A percentile compares a stretch with the other conserved stretches of the same genome.
These are phyloP conservation scores for Gasterosteus aculeatus DNA, from an alignment of 2,113 vertebrate species.

Conservation along the genomic window DNA sequence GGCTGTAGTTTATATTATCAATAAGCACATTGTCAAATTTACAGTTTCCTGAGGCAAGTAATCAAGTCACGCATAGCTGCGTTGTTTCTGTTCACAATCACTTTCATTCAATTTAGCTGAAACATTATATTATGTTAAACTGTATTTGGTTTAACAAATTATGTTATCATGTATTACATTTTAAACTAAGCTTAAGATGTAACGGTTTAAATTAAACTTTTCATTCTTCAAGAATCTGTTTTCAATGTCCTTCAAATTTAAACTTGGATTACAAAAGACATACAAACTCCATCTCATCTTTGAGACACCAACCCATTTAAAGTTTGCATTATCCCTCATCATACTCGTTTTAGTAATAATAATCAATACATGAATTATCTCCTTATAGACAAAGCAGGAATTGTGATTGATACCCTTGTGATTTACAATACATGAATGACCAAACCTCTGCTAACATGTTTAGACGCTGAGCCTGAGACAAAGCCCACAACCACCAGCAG, in stretches of 20 bases:
- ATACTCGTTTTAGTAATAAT: slow-evolving; percentile 11
- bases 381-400: slow-evolving; percentile 18
- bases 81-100: slow-evolving; percentile 53
- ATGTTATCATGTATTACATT: background rate
- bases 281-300: slow-evolving; percentile 33
- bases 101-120: slow-evolving; percentile 61
- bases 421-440: slow-evolving; percentile 42
- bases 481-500: slow-evolving; percentile 47
- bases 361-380: no score
- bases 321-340: slow-evolving; percentile 9
- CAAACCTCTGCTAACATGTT: slow-evolving; percentile 53
- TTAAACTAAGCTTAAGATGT: background rate
- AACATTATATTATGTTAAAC: slow-evolving; percentile 33
- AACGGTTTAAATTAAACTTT: slow-evolving; percentile 12
- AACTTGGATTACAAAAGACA: slow-evolving; percentile 23
- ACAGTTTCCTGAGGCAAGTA: slow-evolving; percentile 44
- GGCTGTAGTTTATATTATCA: slow-evolving; percentile 47
- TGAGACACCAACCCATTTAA: background rate
- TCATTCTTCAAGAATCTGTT: slow-evolving; percentile 2
- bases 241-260: slow-evolving; percentile 30
- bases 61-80: slow-evolving; percentile 58
- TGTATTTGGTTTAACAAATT: no score
- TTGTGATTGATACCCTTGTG: slow-evolving; percentile 14
- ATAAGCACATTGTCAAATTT: slow-evolving; percentile 42
- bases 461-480: slow-evolving; percentile 47